phyloP scores from a whole-genome alignment of 2,113 vertebrate genomes.

The Stigmatopora nigra region DNA sequence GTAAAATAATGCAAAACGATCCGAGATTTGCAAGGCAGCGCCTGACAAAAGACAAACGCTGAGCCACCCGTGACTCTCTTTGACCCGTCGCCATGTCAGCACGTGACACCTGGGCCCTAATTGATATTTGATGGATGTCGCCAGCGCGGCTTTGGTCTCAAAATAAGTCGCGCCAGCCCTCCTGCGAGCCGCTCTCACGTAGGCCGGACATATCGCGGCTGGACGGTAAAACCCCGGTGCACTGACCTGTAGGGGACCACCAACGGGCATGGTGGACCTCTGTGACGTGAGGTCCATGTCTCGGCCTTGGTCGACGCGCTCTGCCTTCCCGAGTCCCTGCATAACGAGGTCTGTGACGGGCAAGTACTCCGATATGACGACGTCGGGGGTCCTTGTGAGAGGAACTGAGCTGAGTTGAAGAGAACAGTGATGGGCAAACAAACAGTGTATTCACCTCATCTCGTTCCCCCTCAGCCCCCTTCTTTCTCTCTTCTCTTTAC shows the following conservation, averaged over 20 bases:
- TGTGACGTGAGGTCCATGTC: conserved; percentile 64
- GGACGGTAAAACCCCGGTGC: conserved; percentile 29
- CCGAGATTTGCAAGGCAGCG: not conserved
- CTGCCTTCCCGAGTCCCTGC: conserved; percentile 62
- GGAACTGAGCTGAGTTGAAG: conserved; percentile 39
- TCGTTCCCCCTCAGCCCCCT: conserved; percentile 12
- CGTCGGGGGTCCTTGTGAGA: not conserved
- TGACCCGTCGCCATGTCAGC: conserved; percentile 37
- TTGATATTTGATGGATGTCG: conserved; percentile 59
- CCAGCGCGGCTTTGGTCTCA: conserved; percentile 28
- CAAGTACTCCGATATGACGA: not conserved
- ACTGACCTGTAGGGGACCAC: conserved; percentile 63
- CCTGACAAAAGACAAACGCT: not conserved
- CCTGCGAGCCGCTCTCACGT: conserved; percentile 53
- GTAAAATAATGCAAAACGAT: not conserved
- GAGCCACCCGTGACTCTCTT: conserved; percentile 16
- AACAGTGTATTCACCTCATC: conserved; percentile 49
- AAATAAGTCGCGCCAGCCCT: conserved; percentile 38
- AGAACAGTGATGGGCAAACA: conserved; percentile 46
- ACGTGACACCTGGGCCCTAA: conserved; percentile 47
- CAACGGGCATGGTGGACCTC: conserved; percentile 66
- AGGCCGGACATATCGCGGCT: conserved; percentile 51
- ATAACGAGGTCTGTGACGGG: conserved; percentile 29
- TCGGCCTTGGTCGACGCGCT: conserved; percentile 57
- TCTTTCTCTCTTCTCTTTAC: conserved; percentile 16